Conservation (phyloP, 1,140 invertebrate species). For the Adelges cooleyi region DNA sequence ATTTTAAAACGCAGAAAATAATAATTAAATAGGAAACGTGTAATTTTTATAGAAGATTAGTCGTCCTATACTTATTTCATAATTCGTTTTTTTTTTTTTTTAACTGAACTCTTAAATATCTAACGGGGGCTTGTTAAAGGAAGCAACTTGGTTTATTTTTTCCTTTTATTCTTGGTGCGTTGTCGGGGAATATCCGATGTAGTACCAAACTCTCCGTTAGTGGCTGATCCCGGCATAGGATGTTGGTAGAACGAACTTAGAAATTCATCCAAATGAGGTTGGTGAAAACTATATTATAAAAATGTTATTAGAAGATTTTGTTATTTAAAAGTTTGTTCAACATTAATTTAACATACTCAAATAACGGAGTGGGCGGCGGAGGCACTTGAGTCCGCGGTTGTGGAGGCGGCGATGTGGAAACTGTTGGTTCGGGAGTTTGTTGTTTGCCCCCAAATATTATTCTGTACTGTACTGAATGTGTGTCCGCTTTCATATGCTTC, state of each 20-base stretch:
- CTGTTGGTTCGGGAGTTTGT: constrained; percentile 42
- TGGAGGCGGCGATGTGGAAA: constrained; percentile 27
- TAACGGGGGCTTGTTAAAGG: neutral
- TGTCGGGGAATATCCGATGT: constrained; percentile 19
- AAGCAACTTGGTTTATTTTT: constrained; percentile 1
- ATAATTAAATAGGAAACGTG: neutral
- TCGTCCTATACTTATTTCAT: neutral
- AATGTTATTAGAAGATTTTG: no score
- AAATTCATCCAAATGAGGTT: constrained; percentile 15
- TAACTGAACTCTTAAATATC: neutral
- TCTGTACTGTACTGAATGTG: constrained; percentile 82
- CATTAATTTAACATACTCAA: constrained; percentile 20
- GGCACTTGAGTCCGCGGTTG: constrained; percentile 20
- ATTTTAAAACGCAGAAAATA: neutral
- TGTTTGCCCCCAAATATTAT: constrained; percentile 60
- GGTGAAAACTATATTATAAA: constrained; percentile 6
- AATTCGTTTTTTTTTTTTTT: neutral
- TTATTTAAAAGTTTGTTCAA: no score
- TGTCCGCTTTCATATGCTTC: constrained; percentile 68
- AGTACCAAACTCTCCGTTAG: constrained; percentile 15
- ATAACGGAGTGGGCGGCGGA: constrained; percentile 12
- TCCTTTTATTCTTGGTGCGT: constrained; percentile 24
- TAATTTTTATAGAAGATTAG: constrained; percentile 2
- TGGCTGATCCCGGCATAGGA: constrained; percentile 7
- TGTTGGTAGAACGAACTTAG: constrained; percentile 22